phyloP scores from a whole-genome alignment of 1,140 invertebrate genomes.

The Atta colombica region DNA sequence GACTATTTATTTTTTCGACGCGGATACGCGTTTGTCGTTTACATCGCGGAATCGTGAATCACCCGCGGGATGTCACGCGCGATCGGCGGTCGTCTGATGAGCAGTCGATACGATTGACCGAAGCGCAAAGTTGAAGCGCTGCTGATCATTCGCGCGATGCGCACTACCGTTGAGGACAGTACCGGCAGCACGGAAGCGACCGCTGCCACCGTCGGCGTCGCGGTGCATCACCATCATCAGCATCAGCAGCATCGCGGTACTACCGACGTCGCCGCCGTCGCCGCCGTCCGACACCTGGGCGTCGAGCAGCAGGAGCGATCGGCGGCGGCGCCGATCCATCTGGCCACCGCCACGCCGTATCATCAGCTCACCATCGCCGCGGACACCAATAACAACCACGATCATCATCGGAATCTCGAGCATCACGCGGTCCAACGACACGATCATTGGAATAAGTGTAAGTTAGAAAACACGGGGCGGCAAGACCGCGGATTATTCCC shows the following conservation, averaged over 20 bases:
- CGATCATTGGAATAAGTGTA: conserved; percentile 85
- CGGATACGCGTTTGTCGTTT: not conserved
- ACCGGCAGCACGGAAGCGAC: conserved; percentile 80
- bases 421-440: conserved; percentile 79
- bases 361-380: conserved; percentile 77
- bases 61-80: conserved; percentile 7
- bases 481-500: conserved; percentile 46
- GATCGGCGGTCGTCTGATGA: conserved; percentile 38
- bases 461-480: conserved; percentile 73
- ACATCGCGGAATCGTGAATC: conserved; percentile 46
- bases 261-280: conserved; percentile 44
- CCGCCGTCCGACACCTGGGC: conserved; percentile 67
- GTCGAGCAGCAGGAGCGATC: conserved; percentile 73
- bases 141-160: conserved; percentile 79
- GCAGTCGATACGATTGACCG: conserved; percentile 56
- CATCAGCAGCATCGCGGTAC: conserved; percentile 54
- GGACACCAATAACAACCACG: conserved; percentile 85
- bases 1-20: not conserved
- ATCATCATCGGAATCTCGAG: conserved; percentile 84
- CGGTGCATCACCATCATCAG: conserved; percentile 70
- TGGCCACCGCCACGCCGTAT: conserved; percentile 69
- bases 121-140: conserved; percentile 64
- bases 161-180: conserved; percentile 83
- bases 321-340: conserved; percentile 67
- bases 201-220: conserved; percentile 71